Evolutionary conservation across 2,888 invertebrate species (phyloP).

Genomic region (Strigamia crassipes): DNA sequence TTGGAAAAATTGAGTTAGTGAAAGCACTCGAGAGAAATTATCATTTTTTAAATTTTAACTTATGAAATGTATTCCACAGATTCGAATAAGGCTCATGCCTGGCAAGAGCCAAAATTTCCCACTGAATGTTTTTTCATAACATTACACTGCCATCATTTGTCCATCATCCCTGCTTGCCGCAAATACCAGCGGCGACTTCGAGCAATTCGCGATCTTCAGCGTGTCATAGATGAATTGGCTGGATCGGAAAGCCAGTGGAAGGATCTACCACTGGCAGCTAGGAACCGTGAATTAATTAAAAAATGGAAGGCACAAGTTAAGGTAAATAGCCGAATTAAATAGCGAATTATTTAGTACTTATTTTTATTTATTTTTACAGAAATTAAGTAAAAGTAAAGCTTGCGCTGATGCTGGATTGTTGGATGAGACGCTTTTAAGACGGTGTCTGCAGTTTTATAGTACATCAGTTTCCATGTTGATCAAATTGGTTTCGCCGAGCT

Average conservation of each 20-base stretch:
- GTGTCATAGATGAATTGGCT: constrained; percentile 79
- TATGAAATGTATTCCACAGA: constrained; percentile 4
- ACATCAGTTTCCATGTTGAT: constrained; percentile 79
- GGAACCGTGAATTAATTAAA: constrained; percentile 81
- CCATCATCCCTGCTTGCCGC: constrained; percentile 84
- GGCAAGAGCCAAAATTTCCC: constrained; percentile 85
- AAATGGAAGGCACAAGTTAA: constrained; percentile 88
- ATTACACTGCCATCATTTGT: constrained; percentile 89
- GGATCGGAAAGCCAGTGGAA: constrained; percentile 82
- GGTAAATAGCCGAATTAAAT: constrained; percentile 55
- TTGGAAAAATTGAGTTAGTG: constrained; percentile 66
- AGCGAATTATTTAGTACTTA: too few species aligned
- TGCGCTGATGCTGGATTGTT: constrained; percentile 89
- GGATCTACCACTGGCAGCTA: constrained; percentile 72
- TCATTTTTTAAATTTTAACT: neutral
- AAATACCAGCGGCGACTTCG: constrained; percentile 77
- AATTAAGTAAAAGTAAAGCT: constrained; percentile 75
- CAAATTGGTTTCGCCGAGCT: constrained; percentile 57
- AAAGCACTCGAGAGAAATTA: neutral
- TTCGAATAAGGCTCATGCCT: constrained; percentile 61
- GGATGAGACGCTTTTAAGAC: constrained; percentile 79
- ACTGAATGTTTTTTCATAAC: constrained; percentile 98
- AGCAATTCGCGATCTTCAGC: constrained; percentile 82
- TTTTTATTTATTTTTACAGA: constrained; percentile 54
- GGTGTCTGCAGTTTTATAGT: constrained; percentile 84